Percentiles rank a stretch among this genome's conserved stretches.
phyloP scores from a whole-genome alignment of 2,797 vertebrate species.

The Tangara arthus region DNA sequence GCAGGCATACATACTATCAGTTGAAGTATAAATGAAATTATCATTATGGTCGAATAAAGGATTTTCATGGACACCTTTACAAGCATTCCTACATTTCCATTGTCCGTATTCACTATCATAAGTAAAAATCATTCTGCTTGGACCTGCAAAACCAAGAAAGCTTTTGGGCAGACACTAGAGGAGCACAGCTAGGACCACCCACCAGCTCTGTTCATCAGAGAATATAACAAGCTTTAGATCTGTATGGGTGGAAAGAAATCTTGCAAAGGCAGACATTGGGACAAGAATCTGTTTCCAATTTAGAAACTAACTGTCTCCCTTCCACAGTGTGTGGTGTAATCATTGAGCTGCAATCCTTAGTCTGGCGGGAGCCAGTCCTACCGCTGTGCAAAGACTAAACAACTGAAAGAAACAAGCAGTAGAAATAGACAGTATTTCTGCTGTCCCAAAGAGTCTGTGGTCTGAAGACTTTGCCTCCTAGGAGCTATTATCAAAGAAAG shows the following conservation, averaged over 20 bases:
- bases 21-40: background rate
- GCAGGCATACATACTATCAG: too few species aligned
- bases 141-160: background rate
- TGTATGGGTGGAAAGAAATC: background rate
- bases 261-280: slow-evolving; percentile 3
- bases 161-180: background rate
- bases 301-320: slow-evolving; percentile 31
- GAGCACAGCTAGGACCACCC: background rate
- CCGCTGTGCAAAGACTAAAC: slow-evolving; percentile 14
- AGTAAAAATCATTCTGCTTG: background rate
- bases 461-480: background rate
- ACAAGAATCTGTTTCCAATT: slow-evolving; percentile 44
- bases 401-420: slow-evolving; percentile 12
- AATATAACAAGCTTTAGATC: background rate
- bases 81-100: background rate
- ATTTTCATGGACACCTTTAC: background rate
- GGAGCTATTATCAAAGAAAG: slow-evolving; percentile 11
- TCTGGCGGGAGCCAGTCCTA: background rate
- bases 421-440: slow-evolving; percentile 2
- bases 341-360: slow-evolving; percentile 1
- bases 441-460: background rate
- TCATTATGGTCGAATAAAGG: background rate
- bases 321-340: slow-evolving; percentile 19
- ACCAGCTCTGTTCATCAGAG: background rate
- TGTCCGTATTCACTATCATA: background rate